These are phyloP conservation scores for Coreius guichenoti DNA, from an alignment of 2,797 vertebrate genomes.

Conservation along the genomic window DNA sequence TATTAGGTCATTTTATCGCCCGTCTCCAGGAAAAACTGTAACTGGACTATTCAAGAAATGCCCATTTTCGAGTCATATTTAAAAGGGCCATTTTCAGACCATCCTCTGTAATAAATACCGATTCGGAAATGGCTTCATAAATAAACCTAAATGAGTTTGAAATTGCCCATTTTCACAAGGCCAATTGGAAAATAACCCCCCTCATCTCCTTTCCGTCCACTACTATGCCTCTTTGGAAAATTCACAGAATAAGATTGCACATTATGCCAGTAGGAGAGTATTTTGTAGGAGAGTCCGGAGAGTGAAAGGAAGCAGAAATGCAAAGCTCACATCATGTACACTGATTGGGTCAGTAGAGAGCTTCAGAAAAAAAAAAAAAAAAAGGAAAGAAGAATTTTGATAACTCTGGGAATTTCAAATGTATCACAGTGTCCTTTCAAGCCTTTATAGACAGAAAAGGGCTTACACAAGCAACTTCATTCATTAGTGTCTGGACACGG, in stretches of 20 bases:
- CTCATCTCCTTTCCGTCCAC: conserved; percentile 19
- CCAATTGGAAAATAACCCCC: conserved; percentile 41
- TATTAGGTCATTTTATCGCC: conserved; percentile 27
- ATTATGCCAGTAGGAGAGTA: too few relatives aligned
- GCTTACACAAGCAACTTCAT: conserved; percentile 41
- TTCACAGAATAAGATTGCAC: conserved; percentile 16
- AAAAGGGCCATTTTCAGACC: conserved; percentile 19
- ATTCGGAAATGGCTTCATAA: conserved; percentile 42
- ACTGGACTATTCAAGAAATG: conserved; percentile 10
- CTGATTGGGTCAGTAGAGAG: conserved; percentile 28
- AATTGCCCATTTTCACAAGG: conserved; percentile 51
- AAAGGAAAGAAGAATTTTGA: conserved; percentile 4
- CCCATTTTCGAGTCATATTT: conserved; percentile 16
- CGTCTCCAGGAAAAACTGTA: conserved; percentile 22
- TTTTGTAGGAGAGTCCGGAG: not conserved
- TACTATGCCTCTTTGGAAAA: conserved; percentile 10
- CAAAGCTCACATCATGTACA: conserved; percentile 29
- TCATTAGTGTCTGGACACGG: conserved; percentile 30
- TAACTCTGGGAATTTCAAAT: conserved; percentile 27
- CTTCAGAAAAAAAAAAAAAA: not conserved
- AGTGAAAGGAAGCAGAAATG: conserved; percentile 32
- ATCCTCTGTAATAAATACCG: conserved; percentile 14
- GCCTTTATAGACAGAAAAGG: conserved; percentile 26
- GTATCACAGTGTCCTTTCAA: conserved; percentile 26
- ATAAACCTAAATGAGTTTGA: conserved; percentile 48